These are phyloP conservation scores for Trichoplusia ni DNA, from an alignment of 1,140 invertebrate species.

Conservation along the genomic window DNA sequence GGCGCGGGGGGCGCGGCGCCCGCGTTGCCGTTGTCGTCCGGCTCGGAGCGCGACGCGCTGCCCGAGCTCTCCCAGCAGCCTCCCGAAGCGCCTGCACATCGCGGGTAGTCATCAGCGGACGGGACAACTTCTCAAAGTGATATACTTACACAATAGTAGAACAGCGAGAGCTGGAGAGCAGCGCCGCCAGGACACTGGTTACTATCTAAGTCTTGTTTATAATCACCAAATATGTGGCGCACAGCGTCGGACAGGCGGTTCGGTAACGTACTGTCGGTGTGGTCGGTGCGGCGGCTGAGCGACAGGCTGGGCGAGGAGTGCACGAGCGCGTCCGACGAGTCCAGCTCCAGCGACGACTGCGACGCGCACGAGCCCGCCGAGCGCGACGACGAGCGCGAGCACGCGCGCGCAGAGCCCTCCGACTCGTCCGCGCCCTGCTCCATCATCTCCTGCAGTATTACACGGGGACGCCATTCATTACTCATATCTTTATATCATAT, in stretches of 20 bases:
- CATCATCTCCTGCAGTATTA: slow-evolving; percentile 44
- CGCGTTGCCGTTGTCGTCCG: slow-evolving; percentile 43
- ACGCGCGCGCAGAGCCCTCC: slow-evolving; percentile 7
- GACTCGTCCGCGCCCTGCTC: slow-evolving; percentile 49
- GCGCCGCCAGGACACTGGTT: too few relatives aligned
- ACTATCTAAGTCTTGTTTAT: too few relatives aligned
- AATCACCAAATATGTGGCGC: too few relatives aligned
- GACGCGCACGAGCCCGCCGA: slow-evolving; percentile 35
- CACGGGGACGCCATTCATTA: too few relatives aligned
- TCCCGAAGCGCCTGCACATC: slow-evolving; percentile 28
- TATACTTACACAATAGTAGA: too few relatives aligned
- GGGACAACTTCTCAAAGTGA: too few relatives aligned
- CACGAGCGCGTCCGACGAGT: slow-evolving; percentile 48
- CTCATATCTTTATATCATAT: too few relatives aligned
- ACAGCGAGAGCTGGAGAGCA: too few relatives aligned
- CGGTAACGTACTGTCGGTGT: slow-evolving; percentile 34
- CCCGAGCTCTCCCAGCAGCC: slow-evolving; percentile 43
- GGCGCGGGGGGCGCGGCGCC: neutral
- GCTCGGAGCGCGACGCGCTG: slow-evolving; percentile 24
- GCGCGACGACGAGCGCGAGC: neutral
- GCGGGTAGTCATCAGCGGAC: too few relatives aligned
- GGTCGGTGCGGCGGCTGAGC: slow-evolving; percentile 37
- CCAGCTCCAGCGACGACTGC: slow-evolving; percentile 64
- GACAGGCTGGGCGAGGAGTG: slow-evolving; percentile 38
- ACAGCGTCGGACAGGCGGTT: slow-evolving; percentile 39